Conservation (phyloP, 2,797 vertebrate genomes). For the Melanotaenia pygmaea region DNA sequence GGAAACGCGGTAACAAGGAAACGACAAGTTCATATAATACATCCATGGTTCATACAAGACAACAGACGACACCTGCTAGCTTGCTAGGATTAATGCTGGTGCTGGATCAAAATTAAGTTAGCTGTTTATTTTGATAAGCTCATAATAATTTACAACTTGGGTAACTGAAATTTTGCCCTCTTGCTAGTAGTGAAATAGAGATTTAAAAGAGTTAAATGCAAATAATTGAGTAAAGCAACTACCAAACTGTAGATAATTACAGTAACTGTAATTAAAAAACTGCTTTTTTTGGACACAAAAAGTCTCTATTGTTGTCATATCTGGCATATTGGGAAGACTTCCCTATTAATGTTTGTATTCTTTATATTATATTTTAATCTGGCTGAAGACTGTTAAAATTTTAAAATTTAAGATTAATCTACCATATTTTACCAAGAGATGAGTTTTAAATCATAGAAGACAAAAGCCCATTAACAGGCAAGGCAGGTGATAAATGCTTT, state of each 20-base stretch:
- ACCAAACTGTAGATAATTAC: neutral
- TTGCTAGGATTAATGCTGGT: neutral
- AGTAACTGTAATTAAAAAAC: too few species aligned
- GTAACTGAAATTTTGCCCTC: neutral
- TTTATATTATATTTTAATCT: neutral
- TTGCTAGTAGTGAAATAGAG: neutral
- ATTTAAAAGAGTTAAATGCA: neutral
- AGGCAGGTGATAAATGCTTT: neutral
- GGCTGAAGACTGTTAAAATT: neutral
- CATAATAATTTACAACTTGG: too few species aligned
- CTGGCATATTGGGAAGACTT: neutral
- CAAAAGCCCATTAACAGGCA: neutral
- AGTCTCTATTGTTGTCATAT: too few species aligned
- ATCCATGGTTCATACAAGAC: too few species aligned
- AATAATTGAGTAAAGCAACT: neutral
- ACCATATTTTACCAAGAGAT: neutral
- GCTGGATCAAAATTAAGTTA: neutral
- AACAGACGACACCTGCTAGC: neutral
- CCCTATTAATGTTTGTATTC: neutral
- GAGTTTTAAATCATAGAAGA: neutral
- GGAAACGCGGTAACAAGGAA: conserved; percentile 32
- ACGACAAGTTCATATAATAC: neutral
- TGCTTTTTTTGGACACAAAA: too few species aligned
- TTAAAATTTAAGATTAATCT: neutral
- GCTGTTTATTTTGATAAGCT: too few species aligned